These are phyloP conservation scores for Semaprochilodus insignis DNA, from an alignment of 2,797 vertebrate genomes.

Conservation along the genomic window DNA sequence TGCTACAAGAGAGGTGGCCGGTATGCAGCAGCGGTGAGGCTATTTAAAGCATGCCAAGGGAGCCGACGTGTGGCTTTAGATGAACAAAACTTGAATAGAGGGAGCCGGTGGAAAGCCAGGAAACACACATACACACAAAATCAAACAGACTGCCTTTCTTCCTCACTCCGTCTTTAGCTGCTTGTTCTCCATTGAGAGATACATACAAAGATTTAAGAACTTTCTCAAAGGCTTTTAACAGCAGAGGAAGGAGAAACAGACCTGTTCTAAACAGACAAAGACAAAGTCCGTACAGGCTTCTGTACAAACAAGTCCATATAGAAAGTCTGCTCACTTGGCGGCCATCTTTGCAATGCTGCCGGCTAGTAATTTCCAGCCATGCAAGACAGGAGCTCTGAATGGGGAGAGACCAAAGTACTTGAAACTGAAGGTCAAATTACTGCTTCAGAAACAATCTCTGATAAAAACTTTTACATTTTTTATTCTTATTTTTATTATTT, in stretches of 20 bases:
- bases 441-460: no score
- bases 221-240: neutral
- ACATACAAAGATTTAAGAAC: neutral
- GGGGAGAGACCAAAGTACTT: no score
- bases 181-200: neutral
- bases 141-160: neutral
- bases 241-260: neutral
- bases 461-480: no score
- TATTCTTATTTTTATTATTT: no score
- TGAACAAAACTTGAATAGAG: neutral
- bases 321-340: no score
- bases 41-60: slow-evolving; percentile 19
- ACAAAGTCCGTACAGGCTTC: no score
- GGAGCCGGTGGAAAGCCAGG: neutral
- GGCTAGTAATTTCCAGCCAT: no score
- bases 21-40: neutral
- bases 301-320: no score
- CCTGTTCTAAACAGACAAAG: neutral
- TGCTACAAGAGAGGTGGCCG: neutral
- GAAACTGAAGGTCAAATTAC: no score
- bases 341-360: no score
- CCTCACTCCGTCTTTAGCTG: neutral
- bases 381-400: no score
- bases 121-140: neutral
- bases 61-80: neutral